Base-by-base conservation (phyloP, 2,888 invertebrate genomes). In the Conchocele bisecta region DNA sequence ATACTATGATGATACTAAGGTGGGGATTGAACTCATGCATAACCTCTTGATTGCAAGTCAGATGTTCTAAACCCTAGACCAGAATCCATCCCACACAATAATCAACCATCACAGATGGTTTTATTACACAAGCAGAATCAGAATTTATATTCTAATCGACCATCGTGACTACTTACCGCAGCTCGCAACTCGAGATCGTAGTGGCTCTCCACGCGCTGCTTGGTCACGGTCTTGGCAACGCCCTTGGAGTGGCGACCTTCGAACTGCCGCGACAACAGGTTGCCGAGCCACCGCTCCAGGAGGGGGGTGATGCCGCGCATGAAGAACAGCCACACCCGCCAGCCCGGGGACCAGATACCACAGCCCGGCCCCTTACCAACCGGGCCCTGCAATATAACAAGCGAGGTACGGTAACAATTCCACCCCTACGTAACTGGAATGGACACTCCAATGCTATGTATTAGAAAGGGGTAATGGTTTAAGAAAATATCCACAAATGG, bases 251-350 rank as follows among this genome's bases (percentile, higher is more conserved):
- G 99, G 83, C 99, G 94, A 58, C 99, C 99, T 92, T 99, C 99
- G 89, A 99, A 99, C 92, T 99, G 99, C 82, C 99, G 94, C 0
- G 99, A 99, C 46, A 99, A 93, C 85, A 99, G 93, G 92, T 99
- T 99, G 17, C 99, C 99, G n/a, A 99, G 93, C 99, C 99, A 99
- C 51, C 99, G 93, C 91, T 99, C 99, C 58, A 99, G 92, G 42
- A 99, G 92, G 0, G 99, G 99, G 0, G 99, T 99, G 83, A 99
- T 98, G 20, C 99, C 99, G 64, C 99, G 93, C 96, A 99, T 97
- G 92, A 99, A 99, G 94, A 99, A 99, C 57, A 99, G 92, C 99
- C 99, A 99, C 17, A 99, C 99, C 61, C 99, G 94, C 99, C 99
- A 99, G 0, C 99, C 98, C 0, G 99, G 98, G 0, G 98, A 97